These are phyloP conservation scores for Protula sp. DNA, from an alignment of 2,888 invertebrate species.

Conservation along the genomic window DNA sequence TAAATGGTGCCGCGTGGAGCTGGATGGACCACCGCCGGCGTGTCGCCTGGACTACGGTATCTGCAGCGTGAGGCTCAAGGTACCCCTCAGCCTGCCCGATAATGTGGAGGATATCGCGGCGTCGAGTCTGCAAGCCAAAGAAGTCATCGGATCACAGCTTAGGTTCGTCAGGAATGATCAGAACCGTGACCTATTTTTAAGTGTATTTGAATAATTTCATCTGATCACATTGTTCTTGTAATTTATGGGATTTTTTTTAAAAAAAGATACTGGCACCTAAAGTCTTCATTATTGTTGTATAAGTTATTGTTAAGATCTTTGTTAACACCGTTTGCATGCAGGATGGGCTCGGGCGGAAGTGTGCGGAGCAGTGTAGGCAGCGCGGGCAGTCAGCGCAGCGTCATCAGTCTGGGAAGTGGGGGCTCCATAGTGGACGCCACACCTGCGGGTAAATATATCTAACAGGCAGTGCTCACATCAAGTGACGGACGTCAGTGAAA, in stretches of 20 bases:
- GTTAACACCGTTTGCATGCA: no score
- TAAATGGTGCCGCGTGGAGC: constrained; percentile 39
- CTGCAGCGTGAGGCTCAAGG: constrained; percentile 34
- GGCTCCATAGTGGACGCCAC: neutral
- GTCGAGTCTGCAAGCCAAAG: constrained; percentile 30
- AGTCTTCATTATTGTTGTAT: no score
- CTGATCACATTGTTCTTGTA: no score
- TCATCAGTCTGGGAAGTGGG: constrained; percentile 4
- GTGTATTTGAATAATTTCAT: no score
- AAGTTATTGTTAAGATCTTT: no score
- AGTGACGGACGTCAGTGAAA: no score
- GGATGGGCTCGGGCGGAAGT: constrained; percentile 15
- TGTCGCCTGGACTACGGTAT: constrained; percentile 48
- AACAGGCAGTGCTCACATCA: no score
- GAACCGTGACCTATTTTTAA: no score
- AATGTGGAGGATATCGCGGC: constrained; percentile 10
- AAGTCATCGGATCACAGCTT: constrained; percentile 39
- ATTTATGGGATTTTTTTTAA: no score
- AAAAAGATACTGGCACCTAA: no score
- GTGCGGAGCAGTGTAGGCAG: constrained; percentile 5
- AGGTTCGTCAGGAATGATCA: no score
- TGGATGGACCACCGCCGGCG: constrained; percentile 45
- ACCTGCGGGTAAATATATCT: neutral
- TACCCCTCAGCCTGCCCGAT: constrained; percentile 9
- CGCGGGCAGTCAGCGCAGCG: constrained; percentile 2